Evolutionary conservation across 2,888 invertebrate genomes (phyloP), one percentile per base, ranked within the genome.

Genomic region (Rhogogaster chlorosoma): DNA sequence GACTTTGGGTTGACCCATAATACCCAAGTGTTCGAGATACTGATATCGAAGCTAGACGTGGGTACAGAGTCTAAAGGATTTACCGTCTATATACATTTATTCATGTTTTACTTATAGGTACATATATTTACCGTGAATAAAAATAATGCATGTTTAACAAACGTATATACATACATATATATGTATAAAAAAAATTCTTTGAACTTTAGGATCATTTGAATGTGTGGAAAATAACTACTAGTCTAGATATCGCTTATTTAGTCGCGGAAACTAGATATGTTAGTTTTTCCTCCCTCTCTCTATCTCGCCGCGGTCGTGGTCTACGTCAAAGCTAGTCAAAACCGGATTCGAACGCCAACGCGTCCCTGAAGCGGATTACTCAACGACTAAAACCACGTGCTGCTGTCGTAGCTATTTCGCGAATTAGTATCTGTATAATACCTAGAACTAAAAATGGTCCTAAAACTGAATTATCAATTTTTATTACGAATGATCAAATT

Each of bases 311-410:
- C 32, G n/a, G 5, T 61, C 4, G 26, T n/a, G n/a, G n/a, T 67
- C 49, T 84, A 2, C 18, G 26, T 61, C n/a, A n/a, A 38, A 61
- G 53, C 84, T 75, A 38, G 84, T 32, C 32, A 15, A n/a, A 61
- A 80, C 80, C 61, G 61, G 80, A 80, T 80, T 57, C 6, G 61
- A 38, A 73, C 71, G 61, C 64, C 80, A 64, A 80, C 61, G 64
- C 38, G 64, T 57, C 80, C 36, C 57, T 80, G 80, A 80, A 57
- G 42, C 42, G 29, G 38, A 80, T 80, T 80, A 64, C 61, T 80
- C 61, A 80, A 80, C 80, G 45, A 22, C 22, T 36, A 32, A 45
- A 38, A 78, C 78, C 78, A 78, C 61, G 78, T 61, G 78, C 36
- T 45, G 29, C 49, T 29, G 26, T 42, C 26, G 42, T 49, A 57